Base-by-base conservation (phyloP, 2,888 invertebrate species). In the Luperina nickerlii region DNA sequence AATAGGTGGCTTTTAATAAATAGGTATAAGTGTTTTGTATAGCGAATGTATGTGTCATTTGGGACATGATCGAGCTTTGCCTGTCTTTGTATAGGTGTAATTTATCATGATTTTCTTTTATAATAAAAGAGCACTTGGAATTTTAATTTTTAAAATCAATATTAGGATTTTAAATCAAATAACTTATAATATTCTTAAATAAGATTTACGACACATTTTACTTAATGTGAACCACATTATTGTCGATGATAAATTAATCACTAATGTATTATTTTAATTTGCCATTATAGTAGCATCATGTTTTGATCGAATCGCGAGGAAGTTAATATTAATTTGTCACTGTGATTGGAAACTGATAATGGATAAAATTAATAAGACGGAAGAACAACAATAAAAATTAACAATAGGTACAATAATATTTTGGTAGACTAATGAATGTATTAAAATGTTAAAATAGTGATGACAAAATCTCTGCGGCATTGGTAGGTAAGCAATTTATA, bases 351-450 rank as follows among this genome's bases (percentile, higher is more conserved):
- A 79, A 74, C 54, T 67, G 72, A 79, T 79, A 71, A n/a, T 71
- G 38, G 38, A 42, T 57, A 77, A 84, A 78, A 72, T 60, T 71
- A 45, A 76, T 78, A 70, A 79, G 60, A 71, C 86, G 88, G 87
- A 87, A 88, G 79, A 81, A 76, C 38, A 71, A 76, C 71, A 51
- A 77, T 71, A 85, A 63, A 66, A 54, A 78, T 78, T 66, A 78
- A 78, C 75, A 77, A 85, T 63, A 27, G 45, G 13, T 74, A 76
- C 5, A 45, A 66, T 70, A 74, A 57, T 79, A 74, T 54, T 45
- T 45, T 62, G 18, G 15, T 51, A 7, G 9, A 67, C 54, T 66
- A 57, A 57, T 45, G 20, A 63, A 54, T 78, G 13, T 57, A 38
- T 69, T 73, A 73, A 69, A n/a, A 18, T 67, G 67, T 74, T 68